phyloP scores from a whole-genome alignment of 2,797 vertebrate species.

The Coregonus ussuriensis region DNA sequence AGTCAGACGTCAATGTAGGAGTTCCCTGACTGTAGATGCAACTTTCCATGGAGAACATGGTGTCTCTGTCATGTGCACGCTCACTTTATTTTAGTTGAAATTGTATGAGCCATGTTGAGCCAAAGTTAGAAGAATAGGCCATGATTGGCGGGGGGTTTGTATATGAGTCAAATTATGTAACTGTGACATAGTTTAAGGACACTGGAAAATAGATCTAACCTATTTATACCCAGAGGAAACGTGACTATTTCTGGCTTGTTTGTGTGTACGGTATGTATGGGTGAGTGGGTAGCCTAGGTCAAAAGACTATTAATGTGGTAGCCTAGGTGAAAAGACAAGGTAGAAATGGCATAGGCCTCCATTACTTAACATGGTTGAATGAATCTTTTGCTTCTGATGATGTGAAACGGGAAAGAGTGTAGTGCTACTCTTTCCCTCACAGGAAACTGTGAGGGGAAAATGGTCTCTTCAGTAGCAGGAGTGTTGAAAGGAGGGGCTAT shows the following conservation, averaged over 20 bases:
- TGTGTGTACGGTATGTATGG: background rate
- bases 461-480: background rate
- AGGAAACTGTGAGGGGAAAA: constrained; percentile 25
- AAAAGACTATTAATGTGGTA: background rate
- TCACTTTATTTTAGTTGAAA: background rate
- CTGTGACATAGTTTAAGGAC: no score
- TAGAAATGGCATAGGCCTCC: background rate
- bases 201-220: no score
- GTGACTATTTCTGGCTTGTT: background rate
- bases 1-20: constrained; percentile 2
- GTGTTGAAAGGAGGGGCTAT: constrained; percentile 56
- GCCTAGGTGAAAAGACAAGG: background rate
- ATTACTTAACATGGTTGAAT: background rate
- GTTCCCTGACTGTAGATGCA: background rate
- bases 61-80: background rate
- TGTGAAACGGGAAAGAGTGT: background rate
- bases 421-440: background rate
- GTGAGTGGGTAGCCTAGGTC: background rate
- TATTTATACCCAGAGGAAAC: background rate
- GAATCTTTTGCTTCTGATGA: background rate
- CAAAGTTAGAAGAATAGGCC: background rate
- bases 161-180: no score
- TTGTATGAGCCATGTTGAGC: background rate
- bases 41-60: background rate
- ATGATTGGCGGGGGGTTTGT: no score